Percentiles rank a stretch among this genome's conserved stretches.
phyloP scores from a whole-genome alignment of 2,797 vertebrate species.

The Cirrhinus mrigala region DNA sequence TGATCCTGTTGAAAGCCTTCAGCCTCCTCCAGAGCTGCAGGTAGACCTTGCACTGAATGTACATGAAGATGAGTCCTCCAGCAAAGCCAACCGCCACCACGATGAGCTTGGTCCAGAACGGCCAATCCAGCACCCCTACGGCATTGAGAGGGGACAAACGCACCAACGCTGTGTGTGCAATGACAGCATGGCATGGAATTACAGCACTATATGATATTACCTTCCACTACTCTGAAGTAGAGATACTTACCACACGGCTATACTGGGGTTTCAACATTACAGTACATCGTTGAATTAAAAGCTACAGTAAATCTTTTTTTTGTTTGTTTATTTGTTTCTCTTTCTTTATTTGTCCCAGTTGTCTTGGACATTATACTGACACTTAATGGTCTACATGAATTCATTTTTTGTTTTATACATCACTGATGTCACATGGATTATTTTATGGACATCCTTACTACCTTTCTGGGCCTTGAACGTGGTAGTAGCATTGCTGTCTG shows the following conservation, averaged over 20 bases:
- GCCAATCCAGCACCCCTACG: conserved; percentile 93
- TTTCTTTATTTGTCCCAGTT: neutral
- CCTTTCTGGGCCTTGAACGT: too few species aligned
- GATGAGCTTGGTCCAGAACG: conserved; percentile 97
- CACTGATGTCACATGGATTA: neutral
- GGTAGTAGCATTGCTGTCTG: too few species aligned
- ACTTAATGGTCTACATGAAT: neutral
- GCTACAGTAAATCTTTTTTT: neutral
- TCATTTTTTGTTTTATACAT: neutral
- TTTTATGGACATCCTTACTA: too few species aligned
- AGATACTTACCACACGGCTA: conserved; percentile 40
- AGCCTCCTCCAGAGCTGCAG: conserved; percentile 95
- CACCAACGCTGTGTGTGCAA: conserved; percentile 45
- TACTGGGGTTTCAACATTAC: neutral
- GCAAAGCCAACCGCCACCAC: conserved; percentile 93
- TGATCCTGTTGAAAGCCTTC: conserved; percentile 97
- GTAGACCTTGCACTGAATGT: conserved; percentile 96
- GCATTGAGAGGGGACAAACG: conserved; percentile 48
- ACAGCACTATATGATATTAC: conserved; percentile 29
- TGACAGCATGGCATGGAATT: conserved; percentile 45
- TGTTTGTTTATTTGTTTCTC: neutral
- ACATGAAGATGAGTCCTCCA: conserved; percentile 96
- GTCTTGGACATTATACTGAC: neutral
- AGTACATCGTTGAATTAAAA: neutral
- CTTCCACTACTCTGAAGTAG: conserved; percentile 4